Evolutionary conservation across 2,888 invertebrate species (phyloP).

Genomic region (Ichneumoninae sp.): DNA sequence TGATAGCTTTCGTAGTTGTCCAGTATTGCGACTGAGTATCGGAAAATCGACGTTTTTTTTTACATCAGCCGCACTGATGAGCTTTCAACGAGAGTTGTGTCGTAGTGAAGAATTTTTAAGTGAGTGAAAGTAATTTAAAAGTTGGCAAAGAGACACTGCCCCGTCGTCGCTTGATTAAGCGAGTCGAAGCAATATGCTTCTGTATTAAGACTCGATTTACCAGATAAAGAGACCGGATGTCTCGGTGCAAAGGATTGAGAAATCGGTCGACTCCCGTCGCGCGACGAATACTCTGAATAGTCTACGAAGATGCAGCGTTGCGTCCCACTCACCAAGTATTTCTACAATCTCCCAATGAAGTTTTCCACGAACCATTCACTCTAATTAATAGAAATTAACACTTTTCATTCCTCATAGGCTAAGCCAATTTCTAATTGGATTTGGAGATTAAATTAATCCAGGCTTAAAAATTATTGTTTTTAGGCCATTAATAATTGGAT

Average conservation of each 20-base stretch:
- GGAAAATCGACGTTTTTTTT: no score
- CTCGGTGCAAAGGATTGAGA: neutral
- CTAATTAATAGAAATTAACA: neutral
- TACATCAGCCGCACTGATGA: neutral
- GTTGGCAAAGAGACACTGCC: neutral
- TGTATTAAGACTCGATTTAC: neutral
- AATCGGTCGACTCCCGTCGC: conserved; percentile 6
- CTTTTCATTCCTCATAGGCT: neutral
- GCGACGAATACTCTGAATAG: neutral
- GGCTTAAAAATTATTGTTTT: no score
- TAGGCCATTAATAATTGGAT: no score
- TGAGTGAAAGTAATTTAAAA: conserved; percentile 9
- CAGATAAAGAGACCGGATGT: neutral
- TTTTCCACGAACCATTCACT: neutral
- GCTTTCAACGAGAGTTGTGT: neutral
- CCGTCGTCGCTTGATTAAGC: neutral
- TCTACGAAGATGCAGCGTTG: neutral
- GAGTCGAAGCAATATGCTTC: neutral
- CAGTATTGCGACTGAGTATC: no score
- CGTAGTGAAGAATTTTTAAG: neutral
- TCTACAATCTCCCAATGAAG: neutral
- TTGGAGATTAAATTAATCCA: neutral
- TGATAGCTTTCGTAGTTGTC: neutral
- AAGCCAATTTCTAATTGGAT: neutral
- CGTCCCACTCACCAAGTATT: neutral